Evolutionary conservation across 2,888 invertebrate genomes (phyloP).

Genomic region (Hyalella azteca): DNA sequence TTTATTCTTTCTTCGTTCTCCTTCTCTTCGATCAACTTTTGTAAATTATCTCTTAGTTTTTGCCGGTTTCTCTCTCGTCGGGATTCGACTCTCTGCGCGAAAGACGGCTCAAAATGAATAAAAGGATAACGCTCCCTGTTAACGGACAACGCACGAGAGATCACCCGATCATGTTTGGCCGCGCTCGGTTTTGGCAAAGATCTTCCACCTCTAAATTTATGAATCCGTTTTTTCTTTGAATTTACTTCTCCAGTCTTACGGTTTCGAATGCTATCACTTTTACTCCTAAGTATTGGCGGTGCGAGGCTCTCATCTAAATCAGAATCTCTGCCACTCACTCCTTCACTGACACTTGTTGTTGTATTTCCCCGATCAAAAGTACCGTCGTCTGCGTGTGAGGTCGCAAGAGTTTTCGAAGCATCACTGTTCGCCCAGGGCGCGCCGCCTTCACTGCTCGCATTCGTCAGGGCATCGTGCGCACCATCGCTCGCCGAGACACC

Average conservation of each 20-base stretch:
- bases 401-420: neutral
- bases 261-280: too few species aligned
- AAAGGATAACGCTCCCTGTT: neutral
- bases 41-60: neutral
- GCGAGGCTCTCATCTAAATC: too few species aligned
- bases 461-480: too few species aligned
- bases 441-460: slow-evolving; percentile 11
- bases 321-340: too few species aligned
- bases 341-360: too few species aligned
- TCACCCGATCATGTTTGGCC: too few species aligned
- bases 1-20: neutral
- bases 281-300: too few species aligned
- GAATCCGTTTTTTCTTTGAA: too few species aligned
- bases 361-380: too few species aligned
- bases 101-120: neutral
- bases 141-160: too few species aligned
- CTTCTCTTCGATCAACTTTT: neutral
- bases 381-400: neutral
- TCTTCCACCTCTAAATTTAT: too few species aligned
- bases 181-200: neutral
- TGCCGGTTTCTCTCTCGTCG: neutral
- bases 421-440: slow-evolving; percentile 6
- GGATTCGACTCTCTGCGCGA: neutral
- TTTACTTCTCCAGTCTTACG: too few species aligned
- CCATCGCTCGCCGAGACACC: neutral